Evolutionary conservation across 2,113 vertebrate species (phyloP), one percentile per base, ranked within the genome.

Genomic region (Boleophthalmus pectinirostris): DNA sequence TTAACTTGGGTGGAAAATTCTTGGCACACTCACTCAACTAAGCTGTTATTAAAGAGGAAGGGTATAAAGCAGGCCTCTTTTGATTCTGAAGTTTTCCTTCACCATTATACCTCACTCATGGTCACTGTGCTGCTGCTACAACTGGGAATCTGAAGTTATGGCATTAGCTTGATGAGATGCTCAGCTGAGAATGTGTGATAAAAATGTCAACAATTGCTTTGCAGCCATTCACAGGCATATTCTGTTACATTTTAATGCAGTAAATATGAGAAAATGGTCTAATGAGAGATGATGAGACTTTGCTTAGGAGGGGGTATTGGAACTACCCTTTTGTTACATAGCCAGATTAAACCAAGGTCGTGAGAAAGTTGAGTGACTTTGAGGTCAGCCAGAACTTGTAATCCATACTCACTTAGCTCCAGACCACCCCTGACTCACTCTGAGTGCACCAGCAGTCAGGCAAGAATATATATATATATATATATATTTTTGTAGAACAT

Each of bases 21-120:
- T 43, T 43, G 38, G 38, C 38, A 78, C 75, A 75, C n/a, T 56
- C 46, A 73, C 63, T 74, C 35, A 66, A 71, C 78, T 89, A 87
- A 91, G 82, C 84, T 78, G 83, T 81, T 74, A 85, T 91, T 90
- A 89, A 67, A 74, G 38, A 43, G 1, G 38, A 43, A 43, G 38
- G 38, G 10, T 43, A 43, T 43, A 43, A 8, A 43, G 38, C 35
- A 7, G 6, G 35, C 35, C 35, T 8, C 35, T 38, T 35, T 35
- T 38, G 35, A 38, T 9, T 38, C 8, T 38, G 35, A 2, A 38
- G 2, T 9, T 38, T 38, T 38, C 35, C 6, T 38, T 9, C 38
- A 43, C 10, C 38, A 43, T 43, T 43, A 10, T 43, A 10, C 38
- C 38, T 43, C 35, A 38, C 38, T 43, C 1, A 8, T 10, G 38